A percentile compares a stretch with the other conserved stretches of the same genome.
Evolutionary conservation across 92 coral and sea anemone species (phyloP).

Genomic region (Epizoanthus rinbou): DNA sequence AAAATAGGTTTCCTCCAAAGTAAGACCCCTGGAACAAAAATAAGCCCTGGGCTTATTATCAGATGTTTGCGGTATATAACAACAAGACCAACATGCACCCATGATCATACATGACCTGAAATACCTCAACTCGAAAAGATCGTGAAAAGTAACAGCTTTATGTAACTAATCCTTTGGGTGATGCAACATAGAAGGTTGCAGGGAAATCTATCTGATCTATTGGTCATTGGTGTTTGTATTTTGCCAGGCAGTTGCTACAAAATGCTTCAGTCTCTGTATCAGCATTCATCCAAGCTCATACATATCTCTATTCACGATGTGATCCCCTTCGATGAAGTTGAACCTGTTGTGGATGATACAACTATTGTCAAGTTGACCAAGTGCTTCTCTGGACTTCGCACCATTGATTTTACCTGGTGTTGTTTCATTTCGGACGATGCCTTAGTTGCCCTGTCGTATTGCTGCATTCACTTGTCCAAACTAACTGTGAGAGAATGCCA

Average conservation of each 20-base stretch:
- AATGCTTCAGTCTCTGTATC: constrained; percentile 48
- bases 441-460: constrained; percentile 57
- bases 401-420: constrained; percentile 84
- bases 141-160: no score
- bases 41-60: no score
- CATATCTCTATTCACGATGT: constrained; percentile 78
- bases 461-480: constrained; percentile 61
- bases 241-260: constrained; percentile 53
- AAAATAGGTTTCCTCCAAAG: no score
- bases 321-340: constrained; percentile 71
- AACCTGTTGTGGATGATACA: constrained; percentile 72
- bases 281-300: constrained; percentile 49
- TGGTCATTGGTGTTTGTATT: not conserved
- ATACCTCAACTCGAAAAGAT: not conserved
- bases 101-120: not conserved
- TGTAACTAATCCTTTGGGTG: no score
- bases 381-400: constrained; percentile 63
- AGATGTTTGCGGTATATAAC: not conserved
- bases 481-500: constrained; percentile 85
- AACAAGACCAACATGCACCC: not conserved
- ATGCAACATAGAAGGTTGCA: no score
- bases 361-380: constrained; percentile 61
- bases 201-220: no score
- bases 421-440: constrained; percentile 83
- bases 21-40: no score